Conservation (phyloP, 2,113 vertebrate species). For the Trichomycterus rosablanca region DNA sequence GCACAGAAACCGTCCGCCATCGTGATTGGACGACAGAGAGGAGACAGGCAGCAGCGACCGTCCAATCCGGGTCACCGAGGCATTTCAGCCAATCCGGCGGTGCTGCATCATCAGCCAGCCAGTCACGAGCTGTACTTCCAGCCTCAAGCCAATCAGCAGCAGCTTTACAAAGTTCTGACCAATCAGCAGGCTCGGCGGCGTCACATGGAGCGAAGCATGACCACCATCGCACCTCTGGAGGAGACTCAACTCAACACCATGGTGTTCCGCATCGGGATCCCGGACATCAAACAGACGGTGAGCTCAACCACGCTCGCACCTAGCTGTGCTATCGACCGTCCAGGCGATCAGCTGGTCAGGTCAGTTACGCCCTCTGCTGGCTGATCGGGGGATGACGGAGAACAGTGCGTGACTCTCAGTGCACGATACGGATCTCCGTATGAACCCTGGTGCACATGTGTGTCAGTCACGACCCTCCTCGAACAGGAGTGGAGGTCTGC, state of each 20-base stretch:
- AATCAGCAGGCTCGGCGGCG: slow-evolving; percentile 64
- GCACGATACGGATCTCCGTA: no score
- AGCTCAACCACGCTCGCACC: no score
- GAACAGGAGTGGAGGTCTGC: no score
- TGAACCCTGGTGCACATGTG: no score
- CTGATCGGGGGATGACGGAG: no score
- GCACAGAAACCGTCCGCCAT: slow-evolving; percentile 63
- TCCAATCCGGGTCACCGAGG: slow-evolving; percentile 54
- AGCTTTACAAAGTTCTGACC: slow-evolving; percentile 46
- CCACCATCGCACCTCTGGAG: slow-evolving; percentile 67
- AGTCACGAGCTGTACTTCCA: slow-evolving; percentile 58
- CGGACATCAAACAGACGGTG: slow-evolving; percentile 89
- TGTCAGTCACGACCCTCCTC: no score
- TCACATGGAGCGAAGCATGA: slow-evolving; percentile 80
- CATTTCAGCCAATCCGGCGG: slow-evolving; percentile 55
- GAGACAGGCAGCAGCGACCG: slow-evolving; percentile 55
- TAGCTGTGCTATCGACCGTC: no score
- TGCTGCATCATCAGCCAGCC: slow-evolving; percentile 54
- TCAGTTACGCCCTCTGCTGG: no score
- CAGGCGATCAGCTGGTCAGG: no score
- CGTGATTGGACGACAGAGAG: slow-evolving; percentile 65
- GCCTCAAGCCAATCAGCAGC: slow-evolving; percentile 54
- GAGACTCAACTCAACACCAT: slow-evolving; percentile 80
- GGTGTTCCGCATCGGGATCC: slow-evolving; percentile 87
- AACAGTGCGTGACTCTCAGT: no score